A percentile compares a stretch with the other conserved stretches of the same genome.
Evolutionary conservation across 2,888 invertebrate species (phyloP).

Genomic region (Spodoptera picta): DNA sequence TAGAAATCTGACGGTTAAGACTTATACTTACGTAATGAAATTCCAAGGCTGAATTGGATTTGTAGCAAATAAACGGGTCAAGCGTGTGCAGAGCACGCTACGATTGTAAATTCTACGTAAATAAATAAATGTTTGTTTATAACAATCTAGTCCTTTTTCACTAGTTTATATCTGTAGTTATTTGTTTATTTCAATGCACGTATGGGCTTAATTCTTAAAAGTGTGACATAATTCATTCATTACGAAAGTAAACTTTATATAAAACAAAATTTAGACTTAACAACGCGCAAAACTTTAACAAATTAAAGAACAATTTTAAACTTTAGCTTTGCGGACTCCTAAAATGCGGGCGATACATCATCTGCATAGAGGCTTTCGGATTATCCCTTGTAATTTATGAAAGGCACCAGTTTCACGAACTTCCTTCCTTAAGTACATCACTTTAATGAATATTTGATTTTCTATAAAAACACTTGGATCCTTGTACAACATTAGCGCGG

Average conservation of each 20-base stretch:
- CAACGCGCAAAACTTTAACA: too few species aligned
- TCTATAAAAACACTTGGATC: neutral
- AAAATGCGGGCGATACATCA: constrained; percentile 44
- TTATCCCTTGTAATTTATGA: constrained; percentile 47
- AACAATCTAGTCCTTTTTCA: neutral
- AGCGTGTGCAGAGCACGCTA: constrained; percentile 23
- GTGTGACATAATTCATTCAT: too few species aligned
- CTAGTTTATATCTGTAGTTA: too few species aligned
- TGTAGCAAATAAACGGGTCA: constrained; percentile 31
- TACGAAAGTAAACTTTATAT: too few species aligned
- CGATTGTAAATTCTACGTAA: constrained; percentile 11
- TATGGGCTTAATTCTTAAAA: too few species aligned
- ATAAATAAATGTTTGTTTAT: constrained; percentile 4
- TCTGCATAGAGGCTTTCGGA: constrained; percentile 41
- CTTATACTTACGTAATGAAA: constrained; percentile 18
- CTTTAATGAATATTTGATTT: constrained; percentile 27
- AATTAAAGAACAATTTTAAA: constrained; percentile 1
- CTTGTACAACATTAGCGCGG: too few species aligned
- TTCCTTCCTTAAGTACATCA: constrained; percentile 20
- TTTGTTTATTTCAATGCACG: too few species aligned
- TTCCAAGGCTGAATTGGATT: constrained; percentile 30
- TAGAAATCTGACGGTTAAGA: constrained; percentile 20
- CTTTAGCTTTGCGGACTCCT: constrained; percentile 22
- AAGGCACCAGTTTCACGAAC: constrained; percentile 42
- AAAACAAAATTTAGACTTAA: too few species aligned